Conservation (phyloP, 2,888 invertebrate species). For the Lagria hirta region DNA sequence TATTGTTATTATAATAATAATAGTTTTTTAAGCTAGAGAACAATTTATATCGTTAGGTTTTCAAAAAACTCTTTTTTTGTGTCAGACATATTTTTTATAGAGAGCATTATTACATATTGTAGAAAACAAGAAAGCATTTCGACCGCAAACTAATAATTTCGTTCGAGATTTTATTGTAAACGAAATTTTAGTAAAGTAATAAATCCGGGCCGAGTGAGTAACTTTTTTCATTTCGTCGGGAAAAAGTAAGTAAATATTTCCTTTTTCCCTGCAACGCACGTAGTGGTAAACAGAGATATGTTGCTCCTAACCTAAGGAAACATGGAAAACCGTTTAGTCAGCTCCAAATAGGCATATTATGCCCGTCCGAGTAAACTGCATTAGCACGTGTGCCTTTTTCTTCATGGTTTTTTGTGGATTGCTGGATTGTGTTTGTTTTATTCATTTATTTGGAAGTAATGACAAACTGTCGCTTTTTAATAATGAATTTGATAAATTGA, state of each 20-base stretch:
- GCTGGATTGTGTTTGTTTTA: too few relatives aligned
- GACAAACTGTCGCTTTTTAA: too few relatives aligned
- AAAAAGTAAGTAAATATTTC: slow-evolving; percentile 32
- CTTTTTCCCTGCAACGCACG: slow-evolving; percentile 29
- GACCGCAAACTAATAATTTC: slow-evolving; percentile 18
- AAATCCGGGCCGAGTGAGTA: slow-evolving; percentile 29
- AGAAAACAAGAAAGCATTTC: too few relatives aligned
- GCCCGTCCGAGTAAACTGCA: slow-evolving; percentile 26
- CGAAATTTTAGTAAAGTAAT: slow-evolving; percentile 29
- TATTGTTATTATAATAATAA: too few relatives aligned
- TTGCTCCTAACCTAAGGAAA: slow-evolving; percentile 32
- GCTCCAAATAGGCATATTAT: slow-evolving; percentile 25
- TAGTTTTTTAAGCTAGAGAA: too few relatives aligned
- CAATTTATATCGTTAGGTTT: too few relatives aligned
- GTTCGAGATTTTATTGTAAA: slow-evolving; percentile 23
- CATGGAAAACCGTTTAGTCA: slow-evolving; percentile 37
- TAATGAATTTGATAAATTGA: too few relatives aligned
- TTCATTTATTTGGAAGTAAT: too few relatives aligned
- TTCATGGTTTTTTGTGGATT: too few relatives aligned
- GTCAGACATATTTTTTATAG: too few relatives aligned
- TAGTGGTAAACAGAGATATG: slow-evolving; percentile 38
- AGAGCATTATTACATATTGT: too few relatives aligned
- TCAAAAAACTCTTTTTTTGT: too few relatives aligned
- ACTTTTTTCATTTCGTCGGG: slow-evolving; percentile 34
- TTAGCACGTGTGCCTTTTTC: slow-evolving; percentile 15